Evolutionary conservation across 2,113 vertebrate species (phyloP).

Genomic region (Zootoca vivipara): DNA sequence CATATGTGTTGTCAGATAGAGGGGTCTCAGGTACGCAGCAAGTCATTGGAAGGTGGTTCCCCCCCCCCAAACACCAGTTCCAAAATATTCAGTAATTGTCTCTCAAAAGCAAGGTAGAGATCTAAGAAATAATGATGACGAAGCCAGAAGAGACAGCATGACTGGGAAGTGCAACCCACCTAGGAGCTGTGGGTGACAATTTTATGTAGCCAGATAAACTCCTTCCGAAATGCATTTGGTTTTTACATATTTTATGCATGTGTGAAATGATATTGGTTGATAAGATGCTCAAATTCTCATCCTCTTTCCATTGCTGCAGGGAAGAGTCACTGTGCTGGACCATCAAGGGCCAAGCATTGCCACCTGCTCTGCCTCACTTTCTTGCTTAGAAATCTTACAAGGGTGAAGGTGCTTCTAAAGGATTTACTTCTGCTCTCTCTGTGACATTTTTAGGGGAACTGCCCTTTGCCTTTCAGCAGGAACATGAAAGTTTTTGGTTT

Average conservation of each 20-base stretch:
- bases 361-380: too few species aligned
- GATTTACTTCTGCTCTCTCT: too few species aligned
- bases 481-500: too few species aligned
- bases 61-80: not conserved
- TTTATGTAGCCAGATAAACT: not conserved
- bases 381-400: too few species aligned
- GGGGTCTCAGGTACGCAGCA: not conserved
- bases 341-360: too few species aligned
- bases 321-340: not conserved
- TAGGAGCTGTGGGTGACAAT: not conserved
- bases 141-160: not conserved
- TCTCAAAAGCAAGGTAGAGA: not conserved
- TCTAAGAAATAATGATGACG: not conserved
- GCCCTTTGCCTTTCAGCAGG: too few species aligned
- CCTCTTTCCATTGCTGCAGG: not conserved
- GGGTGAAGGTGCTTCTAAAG: too few species aligned
- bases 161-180: not conserved
- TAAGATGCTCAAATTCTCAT: not conserved
- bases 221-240: not conserved
- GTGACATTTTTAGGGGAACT: too few species aligned
- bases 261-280: not conserved
- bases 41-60: not conserved
- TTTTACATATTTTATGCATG: not conserved
- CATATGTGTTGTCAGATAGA: not conserved
- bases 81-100: not conserved